Evolutionary conservation across 1,140 invertebrate species (phyloP), one percentile per base, ranked within the genome.

Genomic region (Calliphora vicina): DNA sequence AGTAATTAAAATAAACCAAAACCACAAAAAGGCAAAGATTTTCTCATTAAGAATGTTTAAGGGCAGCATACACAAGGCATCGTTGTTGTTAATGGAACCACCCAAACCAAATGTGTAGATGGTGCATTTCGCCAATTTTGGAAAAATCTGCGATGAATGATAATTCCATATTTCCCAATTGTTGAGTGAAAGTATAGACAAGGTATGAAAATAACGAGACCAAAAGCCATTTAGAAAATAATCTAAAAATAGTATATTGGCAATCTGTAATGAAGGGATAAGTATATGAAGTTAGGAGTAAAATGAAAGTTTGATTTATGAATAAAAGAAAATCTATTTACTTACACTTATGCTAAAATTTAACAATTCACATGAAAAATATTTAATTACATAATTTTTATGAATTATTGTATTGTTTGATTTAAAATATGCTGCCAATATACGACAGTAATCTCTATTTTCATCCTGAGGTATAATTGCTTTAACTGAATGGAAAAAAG

Each of bases 41-140:
- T 96, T 97, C 86, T 96, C 95, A 88, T 96, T 96, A 17, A 96
- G 91, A 83, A 96, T 93, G 86, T 97, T 97, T 10, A 96, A 86
- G 0, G 95, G 94, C 76, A 96, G 89, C 8, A 96, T 92, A 85
- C 95, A 97, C 0, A 96, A 90, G 12, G 93, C 92, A 85, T 96
- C 95, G 83, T 92, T 91, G 0, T 91, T 88, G 86, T 94, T 92
- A 23, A 93, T 87, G 0, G 91, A 90, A 10, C 95, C 95, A 15
- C 93, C 94, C 85, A 92, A 91, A 84, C 93, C 95, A 87, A 90
- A 96, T 83, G 91, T 93, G 82, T 93, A 90, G 67, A 95, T 93
- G 74, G 92, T 93, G 87, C 96, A 97, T 90, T 96, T 96, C 13
- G 96, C 94, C n/a, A 96, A 91, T 87, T 96, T 95, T 1, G 95